phyloP scores from a whole-genome alignment of 2,797 vertebrate species.

The Betta splendens region DNA sequence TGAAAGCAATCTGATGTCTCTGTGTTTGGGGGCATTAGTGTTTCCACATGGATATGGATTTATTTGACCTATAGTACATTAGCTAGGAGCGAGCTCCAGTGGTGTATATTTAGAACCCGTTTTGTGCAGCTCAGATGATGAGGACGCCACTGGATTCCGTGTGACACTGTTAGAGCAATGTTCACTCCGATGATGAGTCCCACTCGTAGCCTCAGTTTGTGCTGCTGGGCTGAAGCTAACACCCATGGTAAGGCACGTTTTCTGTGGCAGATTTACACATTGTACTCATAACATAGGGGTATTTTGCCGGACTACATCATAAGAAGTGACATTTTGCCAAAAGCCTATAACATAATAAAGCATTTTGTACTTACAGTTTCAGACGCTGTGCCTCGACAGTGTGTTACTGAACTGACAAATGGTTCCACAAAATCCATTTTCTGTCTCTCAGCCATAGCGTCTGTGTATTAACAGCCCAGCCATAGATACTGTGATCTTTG shows the following conservation, averaged over 20 bases:
- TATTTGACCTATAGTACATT: constrained; percentile 70
- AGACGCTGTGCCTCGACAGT: constrained; percentile 51
- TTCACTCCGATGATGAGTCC: constrained; percentile 46
- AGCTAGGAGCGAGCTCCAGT: constrained; percentile 47
- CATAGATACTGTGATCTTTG: constrained; percentile 61
- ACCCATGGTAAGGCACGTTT: constrained; percentile 16
- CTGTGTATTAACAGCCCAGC: constrained; percentile 27
- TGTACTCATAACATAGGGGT: constrained; percentile 2
- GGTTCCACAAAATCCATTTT: constrained; percentile 62
- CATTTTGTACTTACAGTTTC: constrained; percentile 71
- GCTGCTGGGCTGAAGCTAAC: constrained; percentile 16
- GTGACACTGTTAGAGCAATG: constrained; percentile 48
- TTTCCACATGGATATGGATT: constrained; percentile 75
- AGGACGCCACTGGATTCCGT: constrained; percentile 57
- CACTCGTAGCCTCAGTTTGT: constrained; percentile 29
- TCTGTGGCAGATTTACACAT: constrained; percentile 11
- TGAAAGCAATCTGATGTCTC: constrained; percentile 24
- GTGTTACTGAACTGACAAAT: constrained; percentile 32
- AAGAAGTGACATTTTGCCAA: constrained; percentile 21
- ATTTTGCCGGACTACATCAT: constrained; percentile 11
- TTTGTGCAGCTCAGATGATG: constrained; percentile 58
- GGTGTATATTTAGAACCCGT: constrained; percentile 70
- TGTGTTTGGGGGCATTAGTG: constrained; percentile 57
- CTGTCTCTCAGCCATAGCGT: constrained; percentile 22
- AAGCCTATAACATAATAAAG: constrained; percentile 15